Percentiles rank a stretch among this genome's conserved stretches.
These are phyloP conservation scores for Lysiphlebus fabarum DNA, from an alignment of 1,140 invertebrate genomes.

Conservation along the genomic window DNA sequence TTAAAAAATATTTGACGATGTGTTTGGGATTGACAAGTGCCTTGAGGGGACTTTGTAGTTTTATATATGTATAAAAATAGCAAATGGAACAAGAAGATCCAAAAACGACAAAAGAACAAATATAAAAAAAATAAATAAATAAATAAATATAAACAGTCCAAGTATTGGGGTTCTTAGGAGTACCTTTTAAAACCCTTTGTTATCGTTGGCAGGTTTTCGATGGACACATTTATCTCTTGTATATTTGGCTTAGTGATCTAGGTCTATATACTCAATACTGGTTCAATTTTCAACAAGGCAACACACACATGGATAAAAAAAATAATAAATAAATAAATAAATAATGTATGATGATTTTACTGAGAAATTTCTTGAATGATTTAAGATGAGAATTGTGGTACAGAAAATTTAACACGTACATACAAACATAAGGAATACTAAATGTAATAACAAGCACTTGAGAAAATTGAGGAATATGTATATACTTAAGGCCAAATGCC, in stretches of 20 bases:
- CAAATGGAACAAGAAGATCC: conserved; percentile 10
- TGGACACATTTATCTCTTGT: conserved; percentile 38
- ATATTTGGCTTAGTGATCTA: conserved; percentile 35
- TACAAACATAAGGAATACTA: conserved; percentile 8
- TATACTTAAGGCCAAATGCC: conserved; percentile 17
- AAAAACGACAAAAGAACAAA: conserved; percentile 1
- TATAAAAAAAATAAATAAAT: conserved; percentile 10
- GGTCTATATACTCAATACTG: background rate
- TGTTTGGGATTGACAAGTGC: conserved; percentile 10
- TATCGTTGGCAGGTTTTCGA: conserved; percentile 38
- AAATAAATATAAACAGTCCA: conserved; percentile 12
- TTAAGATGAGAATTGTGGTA: background rate
- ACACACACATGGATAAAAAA: background rate
- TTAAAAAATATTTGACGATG: background rate
- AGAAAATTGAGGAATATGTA: background rate
- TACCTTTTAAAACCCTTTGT: conserved; percentile 44
- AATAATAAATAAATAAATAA: too few relatives aligned
- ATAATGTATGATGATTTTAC: too few relatives aligned
- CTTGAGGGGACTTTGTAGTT: background rate
- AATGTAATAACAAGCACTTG: conserved; percentile 27
- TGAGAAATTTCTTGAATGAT: too few relatives aligned
- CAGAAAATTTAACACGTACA: background rate
- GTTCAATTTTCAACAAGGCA: background rate
- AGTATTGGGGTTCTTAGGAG: conserved; percentile 2
- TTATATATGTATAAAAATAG: too few relatives aligned